Conservation (phyloP, 2,113 vertebrate genomes). For the Zosterops japonicus region DNA sequence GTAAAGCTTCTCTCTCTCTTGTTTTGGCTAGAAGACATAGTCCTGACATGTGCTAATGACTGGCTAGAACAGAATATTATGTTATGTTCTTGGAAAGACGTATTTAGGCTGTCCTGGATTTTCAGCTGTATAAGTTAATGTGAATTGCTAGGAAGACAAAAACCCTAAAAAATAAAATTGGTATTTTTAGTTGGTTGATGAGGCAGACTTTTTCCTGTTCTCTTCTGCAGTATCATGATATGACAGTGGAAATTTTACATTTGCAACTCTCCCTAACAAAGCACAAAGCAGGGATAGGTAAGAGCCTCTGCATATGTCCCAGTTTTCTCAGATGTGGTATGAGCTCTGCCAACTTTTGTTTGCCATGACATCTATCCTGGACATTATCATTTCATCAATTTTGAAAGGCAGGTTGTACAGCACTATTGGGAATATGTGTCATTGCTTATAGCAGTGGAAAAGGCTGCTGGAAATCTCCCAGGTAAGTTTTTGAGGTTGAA, state of each 20-base stretch:
- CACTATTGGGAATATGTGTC: not conserved
- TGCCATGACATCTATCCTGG: not conserved
- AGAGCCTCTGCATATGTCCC: not conserved
- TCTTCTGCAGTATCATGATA: not conserved
- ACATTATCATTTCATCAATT: not conserved
- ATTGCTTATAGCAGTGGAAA: not conserved
- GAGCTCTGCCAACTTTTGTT: not conserved
- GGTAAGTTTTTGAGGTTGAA: not conserved
- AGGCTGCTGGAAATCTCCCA: not conserved
- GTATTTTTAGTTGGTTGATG: not conserved
- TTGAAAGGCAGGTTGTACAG: not conserved
- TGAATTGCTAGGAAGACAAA: not conserved
- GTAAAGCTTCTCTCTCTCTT: not conserved
- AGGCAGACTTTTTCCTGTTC: not conserved
- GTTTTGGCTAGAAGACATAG: not conserved
- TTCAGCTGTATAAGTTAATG: not conserved
- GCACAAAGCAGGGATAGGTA: not conserved
- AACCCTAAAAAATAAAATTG: not conserved
- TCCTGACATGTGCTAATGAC: not conserved
- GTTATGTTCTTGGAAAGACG: conserved; percentile 12
- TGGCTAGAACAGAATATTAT: not conserved
- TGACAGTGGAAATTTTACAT: not conserved
- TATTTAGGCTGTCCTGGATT: not conserved
- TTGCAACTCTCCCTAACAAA: not conserved
- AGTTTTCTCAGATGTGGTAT: not conserved